Evolutionary conservation across 2,797 vertebrate species (phyloP).

Genomic region (Alosa sapidissima): DNA sequence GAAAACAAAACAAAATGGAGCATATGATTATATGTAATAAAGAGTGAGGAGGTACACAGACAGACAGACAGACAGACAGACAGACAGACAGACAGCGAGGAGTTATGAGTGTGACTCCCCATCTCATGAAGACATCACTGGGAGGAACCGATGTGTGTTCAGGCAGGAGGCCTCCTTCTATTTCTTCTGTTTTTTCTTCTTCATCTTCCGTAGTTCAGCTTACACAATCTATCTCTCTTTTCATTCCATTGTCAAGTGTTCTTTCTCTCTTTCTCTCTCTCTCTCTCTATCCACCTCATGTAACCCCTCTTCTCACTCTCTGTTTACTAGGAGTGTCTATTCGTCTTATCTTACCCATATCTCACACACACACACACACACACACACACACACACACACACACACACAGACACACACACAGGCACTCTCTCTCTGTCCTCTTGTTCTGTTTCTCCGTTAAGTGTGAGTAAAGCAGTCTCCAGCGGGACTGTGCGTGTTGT

Average conservation of each 20-base stretch:
- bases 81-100: too few relatives aligned
- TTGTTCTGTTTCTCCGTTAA: background rate
- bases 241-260: background rate
- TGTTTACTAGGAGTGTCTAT: background rate
- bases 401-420: constrained; percentile 7
- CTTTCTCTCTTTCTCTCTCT: background rate
- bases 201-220: too few relatives aligned
- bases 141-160: background rate
- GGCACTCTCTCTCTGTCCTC: background rate
- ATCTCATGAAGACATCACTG: background rate
- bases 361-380: too few relatives aligned
- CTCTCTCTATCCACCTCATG: background rate
- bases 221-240: background rate
- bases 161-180: background rate
- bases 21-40: too few relatives aligned
- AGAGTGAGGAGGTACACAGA: background rate
- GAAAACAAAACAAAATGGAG: too few relatives aligned
- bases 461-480: background rate
- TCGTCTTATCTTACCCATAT: background rate
- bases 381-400: constrained; percentile 1
- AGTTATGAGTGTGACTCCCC: too few relatives aligned
- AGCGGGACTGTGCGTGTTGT: background rate
- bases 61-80: background rate
- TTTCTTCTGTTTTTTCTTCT: too few relatives aligned
- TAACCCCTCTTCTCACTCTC: background rate